Evolutionary conservation across 2,797 vertebrate species (phyloP), one percentile per base, ranked within the genome.

Genomic region (Spea hammondii): DNA sequence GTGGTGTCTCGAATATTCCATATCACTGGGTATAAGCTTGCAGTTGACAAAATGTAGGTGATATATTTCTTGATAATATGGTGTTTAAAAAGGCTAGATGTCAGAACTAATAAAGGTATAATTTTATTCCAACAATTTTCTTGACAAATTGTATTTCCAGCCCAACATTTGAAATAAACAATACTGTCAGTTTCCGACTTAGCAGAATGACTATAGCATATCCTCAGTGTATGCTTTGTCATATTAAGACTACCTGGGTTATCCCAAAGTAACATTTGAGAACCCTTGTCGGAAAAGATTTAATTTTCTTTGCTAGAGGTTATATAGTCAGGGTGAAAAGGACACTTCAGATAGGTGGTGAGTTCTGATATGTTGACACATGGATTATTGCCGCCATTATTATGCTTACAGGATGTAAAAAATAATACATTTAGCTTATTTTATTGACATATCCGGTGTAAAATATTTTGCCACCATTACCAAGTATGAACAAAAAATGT

Each of bases 141-240:
- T 75, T 80, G 78, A 80, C 78, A 80, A 80, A 66, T 60, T 51
- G 12, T 68, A 69, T 74, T 74, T 68, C 70, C 55, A 65, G 49
- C n/a, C 47, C 53, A 75, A 57, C 59, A 75, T 70, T 49, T 80
- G 57, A 80, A 80, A 80, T 80, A 80, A 79, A 73, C 77, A 79
- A 79, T 74, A 67, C 59, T 80, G 78, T 80, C 78, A 80, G 66
- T 51, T 80, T 74, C 48, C 64, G 70, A 65, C 67, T 65, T 67
- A 70, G 66, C 72, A 67, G 54, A 49, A 51, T 69, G 46, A 53
- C 72, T 46, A 54, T 48, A 70, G 69, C 54, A 80, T 65, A 75
- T 70, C 54, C 66, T 75, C 45, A 64, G 17, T 55, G 51, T 70
- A 75, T 14, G 67, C 62, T 70, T 75, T 45, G 57, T n/a, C 68